Evolutionary conservation across 2,797 vertebrate genomes (phyloP).

Genomic region (Clarias pachynema): DNA sequence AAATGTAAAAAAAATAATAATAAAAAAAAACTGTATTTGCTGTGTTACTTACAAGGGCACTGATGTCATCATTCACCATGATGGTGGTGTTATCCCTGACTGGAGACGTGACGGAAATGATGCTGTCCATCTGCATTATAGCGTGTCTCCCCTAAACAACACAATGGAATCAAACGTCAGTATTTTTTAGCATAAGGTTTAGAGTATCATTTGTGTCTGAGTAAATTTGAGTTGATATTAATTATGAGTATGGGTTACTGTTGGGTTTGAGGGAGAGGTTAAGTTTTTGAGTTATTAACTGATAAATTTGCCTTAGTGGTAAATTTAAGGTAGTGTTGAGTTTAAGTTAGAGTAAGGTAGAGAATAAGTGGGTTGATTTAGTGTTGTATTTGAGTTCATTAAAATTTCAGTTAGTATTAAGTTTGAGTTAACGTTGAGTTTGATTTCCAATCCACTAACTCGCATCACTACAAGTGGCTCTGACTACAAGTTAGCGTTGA

Average conservation of each 20-base stretch:
- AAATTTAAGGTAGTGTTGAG: not conserved
- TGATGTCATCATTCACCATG: conserved; percentile 62
- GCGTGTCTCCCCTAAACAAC: conserved; percentile 83
- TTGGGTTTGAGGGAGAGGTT: not conserved
- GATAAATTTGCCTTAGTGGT: not conserved
- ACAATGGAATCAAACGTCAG: conserved; percentile 7
- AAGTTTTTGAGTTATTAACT: not conserved
- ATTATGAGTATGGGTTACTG: not conserved
- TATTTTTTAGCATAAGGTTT: not conserved
- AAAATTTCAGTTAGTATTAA: too few species aligned
- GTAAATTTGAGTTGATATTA: not conserved
- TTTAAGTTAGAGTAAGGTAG: too few species aligned
- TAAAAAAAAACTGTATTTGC: too few species aligned
- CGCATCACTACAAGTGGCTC: too few species aligned
- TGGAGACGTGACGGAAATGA: conserved; percentile 73
- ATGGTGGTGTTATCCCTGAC: conserved; percentile 73
- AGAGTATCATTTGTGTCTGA: not conserved
- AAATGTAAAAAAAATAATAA: not conserved
- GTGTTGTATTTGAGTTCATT: not conserved
- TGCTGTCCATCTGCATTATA: conserved; percentile 79
- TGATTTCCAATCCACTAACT: too few species aligned
- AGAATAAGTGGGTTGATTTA: not conserved
- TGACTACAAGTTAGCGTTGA: too few species aligned
- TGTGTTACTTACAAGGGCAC: conserved; percentile 39
- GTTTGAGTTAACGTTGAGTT: too few species aligned